Evolutionary conservation across 2,113 vertebrate species (phyloP).

Genomic region (Psilopsiagon aymara): DNA sequence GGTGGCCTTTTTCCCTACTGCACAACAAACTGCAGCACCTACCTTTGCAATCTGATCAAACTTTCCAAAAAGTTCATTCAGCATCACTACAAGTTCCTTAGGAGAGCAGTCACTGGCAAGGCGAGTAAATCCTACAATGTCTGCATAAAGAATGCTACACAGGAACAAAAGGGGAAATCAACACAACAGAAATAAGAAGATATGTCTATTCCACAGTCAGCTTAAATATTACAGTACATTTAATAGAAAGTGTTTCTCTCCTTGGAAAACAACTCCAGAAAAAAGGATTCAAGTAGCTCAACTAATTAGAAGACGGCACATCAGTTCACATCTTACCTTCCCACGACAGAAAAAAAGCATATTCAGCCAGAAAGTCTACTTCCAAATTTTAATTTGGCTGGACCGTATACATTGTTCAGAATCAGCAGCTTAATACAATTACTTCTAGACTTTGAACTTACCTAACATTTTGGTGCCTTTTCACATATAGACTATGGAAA

Average conservation of each 20-base stretch:
- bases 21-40: constrained; percentile 3
- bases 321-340: neutral
- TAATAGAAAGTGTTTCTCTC: neutral
- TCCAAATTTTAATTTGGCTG: neutral
- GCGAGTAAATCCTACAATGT: constrained; percentile 96
- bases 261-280: neutral
- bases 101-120: constrained; percentile 98
- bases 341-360: neutral
- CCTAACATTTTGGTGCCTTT: constrained; percentile 96
- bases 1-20: neutral
- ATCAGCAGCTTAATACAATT: neutral
- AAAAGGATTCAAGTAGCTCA: neutral
- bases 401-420: neutral
- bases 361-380: neutral
- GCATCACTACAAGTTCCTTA: constrained; percentile 94
- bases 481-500: constrained; percentile 96
- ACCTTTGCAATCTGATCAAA: constrained; percentile 99
- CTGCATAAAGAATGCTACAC: constrained; percentile 93
- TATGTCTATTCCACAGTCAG: neutral
- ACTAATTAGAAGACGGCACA: neutral
- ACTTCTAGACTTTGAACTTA: constrained; percentile 48
- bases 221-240: neutral
- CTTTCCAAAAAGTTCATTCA: constrained; percentile 97
- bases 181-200: neutral
- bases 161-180: neutral